Percentiles rank a stretch among this genome's conserved stretches.
Evolutionary conservation across 2,113 vertebrate genomes (phyloP).

Genomic region (Ranitomeya imitator): DNA sequence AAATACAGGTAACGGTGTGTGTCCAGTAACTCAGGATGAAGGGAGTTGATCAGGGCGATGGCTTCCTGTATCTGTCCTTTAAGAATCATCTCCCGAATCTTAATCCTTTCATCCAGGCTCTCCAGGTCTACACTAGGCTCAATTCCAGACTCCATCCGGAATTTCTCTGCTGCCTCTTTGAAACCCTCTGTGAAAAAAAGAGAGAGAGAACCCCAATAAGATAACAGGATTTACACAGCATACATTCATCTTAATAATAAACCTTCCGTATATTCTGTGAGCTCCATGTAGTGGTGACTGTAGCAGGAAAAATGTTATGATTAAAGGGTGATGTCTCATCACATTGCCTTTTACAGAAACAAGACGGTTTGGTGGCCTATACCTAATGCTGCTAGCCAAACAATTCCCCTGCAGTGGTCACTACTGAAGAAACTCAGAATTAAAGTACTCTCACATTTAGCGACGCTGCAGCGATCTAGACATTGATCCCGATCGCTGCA

Average conservation of each 20-base stretch:
- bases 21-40: constrained; percentile 95
- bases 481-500: too few relatives aligned
- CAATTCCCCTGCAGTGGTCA: too few relatives aligned
- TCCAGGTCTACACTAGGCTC: constrained; percentile 95
- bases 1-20: constrained; percentile 99
- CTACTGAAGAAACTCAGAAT: too few relatives aligned
- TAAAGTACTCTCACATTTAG: too few relatives aligned
- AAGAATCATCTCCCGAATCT: constrained; percentile 95
- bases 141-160: constrained; percentile 96
- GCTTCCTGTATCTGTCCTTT: constrained; percentile 98
- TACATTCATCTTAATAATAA: background rate
- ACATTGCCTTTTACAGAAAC: too few relatives aligned
- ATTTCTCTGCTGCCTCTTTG: constrained; percentile 98
- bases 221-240: background rate
- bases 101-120: constrained; percentile 95
- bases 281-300: background rate
- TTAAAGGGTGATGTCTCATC: too few relatives aligned
- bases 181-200: constrained; percentile 84
- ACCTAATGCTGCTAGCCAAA: too few relatives aligned
- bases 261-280: background rate
- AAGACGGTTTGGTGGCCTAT: too few relatives aligned
- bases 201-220: background rate
- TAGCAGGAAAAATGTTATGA: background rate
- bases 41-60: constrained; percentile 92
- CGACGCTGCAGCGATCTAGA: too few relatives aligned